Base-by-base conservation (phyloP, 2,797 vertebrate genomes). In the Aeoliscus strigatus region DNA sequence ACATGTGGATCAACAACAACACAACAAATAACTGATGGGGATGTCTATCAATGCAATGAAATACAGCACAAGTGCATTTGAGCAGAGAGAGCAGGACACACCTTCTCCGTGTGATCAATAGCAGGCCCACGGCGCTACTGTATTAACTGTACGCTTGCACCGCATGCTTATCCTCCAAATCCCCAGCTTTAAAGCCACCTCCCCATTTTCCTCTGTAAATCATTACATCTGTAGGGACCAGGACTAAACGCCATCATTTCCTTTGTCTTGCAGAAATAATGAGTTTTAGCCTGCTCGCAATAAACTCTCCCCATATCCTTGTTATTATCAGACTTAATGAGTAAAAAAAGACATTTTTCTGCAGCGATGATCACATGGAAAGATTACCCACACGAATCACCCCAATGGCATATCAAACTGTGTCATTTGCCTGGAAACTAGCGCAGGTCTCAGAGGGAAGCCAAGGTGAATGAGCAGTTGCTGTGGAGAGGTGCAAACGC, bases 401-500 rank as follows among this genome's bases (percentile, higher is more conserved):
- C 81, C 80, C 73, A 52, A 73, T 69, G 67, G 82, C 85, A 76
- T 86, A 85, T 87, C 85, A 84, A 88, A 89, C 87, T 80, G 84
- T 87, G 85, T 85, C 81, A 87, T 89, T 88, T 88, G 86, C 86
- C 87, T 88, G 85, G 85, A 87, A 89, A 88, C 83, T 87, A 81
- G 85, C 38, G 80, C 85, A 85, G 82, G 85, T 87, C 87, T 88
- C 85, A 41, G 81, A 87, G 88, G 87, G 80, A 80, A 84, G 77
- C 69, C 69, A 73, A 88, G 86, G 86, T 88, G 84, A 88, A 79
- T 21, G 80, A 69, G 75, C 72, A 73, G 76, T 73, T 61, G 83
- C 76, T 58, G 80, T 73, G 57, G 80, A 69, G 73, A 80, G 82
- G 86, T 79, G 77, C 77, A 71, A 6, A 75, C 77, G 50, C 75